Percentiles rank a stretch among this genome's conserved stretches.
Conservation (phyloP, 2,888 invertebrate species). For the Pemphredon lugubris region DNA sequence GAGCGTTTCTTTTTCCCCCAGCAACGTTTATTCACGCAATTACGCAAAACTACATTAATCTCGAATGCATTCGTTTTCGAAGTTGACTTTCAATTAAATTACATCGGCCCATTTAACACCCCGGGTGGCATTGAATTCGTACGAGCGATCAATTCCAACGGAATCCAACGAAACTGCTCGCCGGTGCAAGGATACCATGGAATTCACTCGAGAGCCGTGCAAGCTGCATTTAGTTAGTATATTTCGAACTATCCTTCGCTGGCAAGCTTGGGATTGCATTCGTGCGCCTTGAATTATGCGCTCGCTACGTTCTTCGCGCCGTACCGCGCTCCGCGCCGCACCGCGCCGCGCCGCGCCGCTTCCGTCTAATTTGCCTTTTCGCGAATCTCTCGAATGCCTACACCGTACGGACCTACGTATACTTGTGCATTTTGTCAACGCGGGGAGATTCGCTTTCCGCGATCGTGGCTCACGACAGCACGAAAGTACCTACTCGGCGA, state of each 20-base stretch:
- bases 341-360: constrained; percentile 35
- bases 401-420: too few species aligned
- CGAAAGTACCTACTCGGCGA: too few species aligned
- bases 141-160: constrained; percentile 63
- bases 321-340: constrained; percentile 19
- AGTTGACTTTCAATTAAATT: constrained; percentile 27
- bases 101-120: constrained; percentile 12
- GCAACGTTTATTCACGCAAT: too few species aligned
- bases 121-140: constrained; percentile 47
- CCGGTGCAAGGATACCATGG: constrained; percentile 40
- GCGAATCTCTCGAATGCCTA: constrained; percentile 50
- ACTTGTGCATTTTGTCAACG: constrained; percentile 6
- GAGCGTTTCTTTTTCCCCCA: background rate
- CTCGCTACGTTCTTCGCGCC: constrained; percentile 50
- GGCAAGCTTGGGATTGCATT: constrained; percentile 49
- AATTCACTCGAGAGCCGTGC: constrained; percentile 63
- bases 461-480: too few species aligned
- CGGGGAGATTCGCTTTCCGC: too few species aligned
- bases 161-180: constrained; percentile 51
- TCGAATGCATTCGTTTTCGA: too few species aligned
- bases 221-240: constrained; percentile 60
- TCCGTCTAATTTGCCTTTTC: constrained; percentile 55
- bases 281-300: constrained; percentile 61
- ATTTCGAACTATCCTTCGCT: constrained; percentile 47
- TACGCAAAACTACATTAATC: too few species aligned